Percentiles rank a stretch among this genome's conserved stretches.
These are phyloP conservation scores for Kradibia gibbosae DNA, from an alignment of 1,140 invertebrate species.

Conservation along the genomic window DNA sequence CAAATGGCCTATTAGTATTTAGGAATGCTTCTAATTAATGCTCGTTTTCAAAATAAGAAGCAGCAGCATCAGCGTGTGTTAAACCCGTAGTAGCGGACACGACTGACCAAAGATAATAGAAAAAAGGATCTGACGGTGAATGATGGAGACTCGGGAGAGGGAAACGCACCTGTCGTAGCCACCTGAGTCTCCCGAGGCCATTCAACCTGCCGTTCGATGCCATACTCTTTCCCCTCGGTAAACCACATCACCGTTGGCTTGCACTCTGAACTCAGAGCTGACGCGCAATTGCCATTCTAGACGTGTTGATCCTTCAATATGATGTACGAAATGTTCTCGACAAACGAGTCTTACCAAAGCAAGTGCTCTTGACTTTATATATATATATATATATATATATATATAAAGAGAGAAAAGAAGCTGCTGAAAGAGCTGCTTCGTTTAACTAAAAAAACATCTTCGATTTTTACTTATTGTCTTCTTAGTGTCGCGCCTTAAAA, in stretches of 20 bases:
- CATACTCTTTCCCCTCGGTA: conserved; percentile 2
- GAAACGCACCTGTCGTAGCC: conserved; percentile 53
- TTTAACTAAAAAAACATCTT: too few relatives aligned
- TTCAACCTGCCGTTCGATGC: conserved; percentile 51
- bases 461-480: too few relatives aligned
- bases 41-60: too few relatives aligned
- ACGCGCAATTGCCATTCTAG: background rate
- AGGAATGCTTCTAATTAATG: background rate
- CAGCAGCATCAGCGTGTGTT: too few relatives aligned
- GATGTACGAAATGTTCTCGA: background rate
- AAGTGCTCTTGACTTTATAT: too few relatives aligned
- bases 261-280: conserved; percentile 43
- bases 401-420: too few relatives aligned
- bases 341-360: too few relatives aligned
- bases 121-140: conserved; percentile 18
- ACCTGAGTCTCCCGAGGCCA: conserved; percentile 51
- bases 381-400: too few relatives aligned
- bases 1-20: background rate
- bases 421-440: too few relatives aligned
- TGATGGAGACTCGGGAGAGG: background rate
- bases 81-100: too few relatives aligned
- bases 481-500: too few relatives aligned
- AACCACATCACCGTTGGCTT: background rate
- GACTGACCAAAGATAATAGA: conserved; percentile 17
- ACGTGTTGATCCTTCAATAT: conserved; percentile 13